These are phyloP conservation scores for Tautogolabrus adspersus DNA, from an alignment of 2,113 vertebrate species.

Conservation along the genomic window DNA sequence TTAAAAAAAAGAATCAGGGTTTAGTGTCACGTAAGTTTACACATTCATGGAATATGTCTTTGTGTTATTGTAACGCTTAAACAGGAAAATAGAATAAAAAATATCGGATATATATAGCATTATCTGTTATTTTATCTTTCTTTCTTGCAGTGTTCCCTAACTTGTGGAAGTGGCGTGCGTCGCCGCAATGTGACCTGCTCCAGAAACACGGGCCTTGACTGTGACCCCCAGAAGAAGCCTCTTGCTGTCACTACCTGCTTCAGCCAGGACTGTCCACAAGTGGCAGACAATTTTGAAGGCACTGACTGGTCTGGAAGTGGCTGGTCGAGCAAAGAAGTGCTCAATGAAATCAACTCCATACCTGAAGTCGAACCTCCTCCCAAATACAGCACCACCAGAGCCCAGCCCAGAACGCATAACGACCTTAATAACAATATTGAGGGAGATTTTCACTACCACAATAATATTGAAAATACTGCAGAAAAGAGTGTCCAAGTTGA, in stretches of 20 bases:
- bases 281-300: conserved; percentile 48
- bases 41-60: too few relatives aligned
- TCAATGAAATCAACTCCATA: conserved; percentile 87
- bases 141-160: conserved; percentile 87
- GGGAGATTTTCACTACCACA: conserved; percentile 80
- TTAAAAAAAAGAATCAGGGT: too few relatives aligned
- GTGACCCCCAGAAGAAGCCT: conserved; percentile 84
- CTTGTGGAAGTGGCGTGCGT: conserved; percentile 85
- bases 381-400: conserved; percentile 41
- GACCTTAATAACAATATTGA: conserved; percentile 77
- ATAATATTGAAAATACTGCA: conserved; percentile 71
- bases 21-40: too few relatives aligned
- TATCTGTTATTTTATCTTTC: too few relatives aligned
- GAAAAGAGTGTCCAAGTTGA: conserved; percentile 86
- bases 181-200: conserved; percentile 85
- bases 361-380: conserved; percentile 64
- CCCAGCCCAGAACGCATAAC: conserved; percentile 59
- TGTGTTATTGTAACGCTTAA: too few relatives aligned
- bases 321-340: conserved; percentile 86
- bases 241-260: conserved; percentile 65
- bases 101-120: too few relatives aligned
- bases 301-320: conserved; percentile 92
- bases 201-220: conserved; percentile 77
- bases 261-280: conserved; percentile 75
- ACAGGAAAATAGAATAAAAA: too few relatives aligned